Conservation (phyloP, 2,113 vertebrate species). For the Alexandromys fortis region DNA sequence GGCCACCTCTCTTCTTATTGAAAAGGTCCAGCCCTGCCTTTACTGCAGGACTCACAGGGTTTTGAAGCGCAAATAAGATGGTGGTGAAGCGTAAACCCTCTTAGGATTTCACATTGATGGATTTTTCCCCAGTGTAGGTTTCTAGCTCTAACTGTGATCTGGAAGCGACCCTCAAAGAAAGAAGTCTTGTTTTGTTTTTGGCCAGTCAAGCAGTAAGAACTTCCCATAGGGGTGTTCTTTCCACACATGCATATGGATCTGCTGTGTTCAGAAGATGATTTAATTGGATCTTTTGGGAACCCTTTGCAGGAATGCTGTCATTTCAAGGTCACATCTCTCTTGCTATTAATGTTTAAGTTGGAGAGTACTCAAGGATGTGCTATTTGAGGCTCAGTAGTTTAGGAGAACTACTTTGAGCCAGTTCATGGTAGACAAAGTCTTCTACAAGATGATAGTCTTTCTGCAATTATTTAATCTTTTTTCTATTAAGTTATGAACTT, state of each 20-base stretch:
- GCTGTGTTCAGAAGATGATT: conserved; percentile 91
- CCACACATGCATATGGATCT: conserved; percentile 68
- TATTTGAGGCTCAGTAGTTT: conserved; percentile 28
- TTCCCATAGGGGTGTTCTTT: conserved; percentile 87
- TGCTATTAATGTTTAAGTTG: conserved; percentile 75
- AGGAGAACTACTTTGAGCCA: background rate
- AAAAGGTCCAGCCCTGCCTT: conserved; percentile 88
- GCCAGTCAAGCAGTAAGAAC: conserved; percentile 89
- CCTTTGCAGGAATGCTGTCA: conserved; percentile 80
- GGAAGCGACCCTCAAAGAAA: conserved; percentile 84
- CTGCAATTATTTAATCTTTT: conserved; percentile 45
- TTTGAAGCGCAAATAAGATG: conserved; percentile 91
- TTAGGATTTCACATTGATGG: conserved; percentile 89
- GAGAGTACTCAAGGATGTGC: conserved; percentile 40
- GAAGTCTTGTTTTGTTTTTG: conserved; percentile 91
- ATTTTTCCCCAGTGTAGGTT: conserved; percentile 86
- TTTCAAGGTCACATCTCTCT: conserved; percentile 86
- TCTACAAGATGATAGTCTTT: conserved; percentile 32
- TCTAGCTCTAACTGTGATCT: conserved; percentile 91
- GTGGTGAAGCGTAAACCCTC: conserved; percentile 88
- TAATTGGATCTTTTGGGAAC: conserved; percentile 81
- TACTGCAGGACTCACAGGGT: conserved; percentile 86
- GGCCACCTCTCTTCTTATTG: conserved; percentile 87
- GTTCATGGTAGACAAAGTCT: conserved; percentile 36
- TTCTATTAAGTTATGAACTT: conserved; percentile 26